Evolutionary conservation across 1,140 invertebrate genomes (phyloP).

Genomic region (Drosophila yakuba): DNA sequence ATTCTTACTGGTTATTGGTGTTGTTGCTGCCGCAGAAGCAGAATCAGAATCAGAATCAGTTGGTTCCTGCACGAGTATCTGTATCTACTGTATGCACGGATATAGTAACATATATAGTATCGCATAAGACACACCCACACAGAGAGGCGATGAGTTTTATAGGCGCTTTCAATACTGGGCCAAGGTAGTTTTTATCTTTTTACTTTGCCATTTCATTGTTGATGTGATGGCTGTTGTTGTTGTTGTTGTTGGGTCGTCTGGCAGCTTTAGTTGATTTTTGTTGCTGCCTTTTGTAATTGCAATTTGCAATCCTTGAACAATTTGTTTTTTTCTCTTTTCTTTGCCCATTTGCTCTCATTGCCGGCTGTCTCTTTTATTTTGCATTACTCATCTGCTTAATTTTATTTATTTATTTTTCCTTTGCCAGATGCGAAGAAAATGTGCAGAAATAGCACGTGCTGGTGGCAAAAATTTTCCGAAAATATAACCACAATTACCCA

Average conservation of each 20-base stretch:
- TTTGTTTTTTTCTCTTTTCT: slow-evolving; percentile 37
- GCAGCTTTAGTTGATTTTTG: slow-evolving; percentile 37
- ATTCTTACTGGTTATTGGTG: slow-evolving; percentile 67
- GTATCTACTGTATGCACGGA: slow-evolving; percentile 14
- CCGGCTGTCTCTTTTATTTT: slow-evolving; percentile 19
- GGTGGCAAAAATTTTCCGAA: neutral
- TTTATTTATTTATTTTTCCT: slow-evolving; percentile 27
- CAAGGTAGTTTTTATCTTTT: slow-evolving; percentile 83
- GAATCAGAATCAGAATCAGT: slow-evolving; percentile 12
- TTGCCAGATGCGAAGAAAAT: slow-evolving; percentile 1
- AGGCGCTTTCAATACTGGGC: slow-evolving; percentile 80
- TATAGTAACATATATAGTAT: slow-evolving; percentile 41
- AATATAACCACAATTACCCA: neutral
- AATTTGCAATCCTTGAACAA: slow-evolving; percentile 78
- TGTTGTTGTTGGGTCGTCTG: slow-evolving; percentile 43
- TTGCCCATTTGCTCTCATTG: slow-evolving; percentile 8
- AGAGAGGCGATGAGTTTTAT: slow-evolving; percentile 53
- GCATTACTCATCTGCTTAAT: slow-evolving; percentile 33
- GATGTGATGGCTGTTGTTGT: slow-evolving; percentile 24
- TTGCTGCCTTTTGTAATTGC: slow-evolving; percentile 68
- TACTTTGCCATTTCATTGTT: slow-evolving; percentile 59
- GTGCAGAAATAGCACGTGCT: slow-evolving; percentile 1
- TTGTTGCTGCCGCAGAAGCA: slow-evolving; percentile 1
- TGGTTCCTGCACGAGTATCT: slow-evolving; percentile 53
- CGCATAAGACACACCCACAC: slow-evolving; percentile 42